phyloP scores from a whole-genome alignment of 92 coral and sea anemone species.

The Phenganax subtilis region DNA sequence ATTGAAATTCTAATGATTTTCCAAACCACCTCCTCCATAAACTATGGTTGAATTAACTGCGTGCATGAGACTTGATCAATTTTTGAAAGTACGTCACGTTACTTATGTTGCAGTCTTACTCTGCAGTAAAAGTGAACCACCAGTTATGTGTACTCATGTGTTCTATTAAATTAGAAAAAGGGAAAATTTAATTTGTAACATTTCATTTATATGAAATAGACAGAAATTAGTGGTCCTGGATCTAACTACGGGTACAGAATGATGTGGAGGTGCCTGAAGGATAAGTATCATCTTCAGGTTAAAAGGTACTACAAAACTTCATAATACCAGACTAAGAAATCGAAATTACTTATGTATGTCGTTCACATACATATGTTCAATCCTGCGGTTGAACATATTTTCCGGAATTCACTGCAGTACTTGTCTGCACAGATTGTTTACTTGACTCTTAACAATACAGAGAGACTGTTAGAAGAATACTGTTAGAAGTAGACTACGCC shows the following conservation, averaged over 20 bases:
- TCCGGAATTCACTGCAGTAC: background rate
- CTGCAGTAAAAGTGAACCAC: too few relatives aligned
- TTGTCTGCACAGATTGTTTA: background rate
- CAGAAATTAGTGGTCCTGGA: slow-evolving; percentile 40
- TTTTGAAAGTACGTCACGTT: too few relatives aligned
- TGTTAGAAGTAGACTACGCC: slow-evolving; percentile 30
- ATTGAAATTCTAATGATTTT: too few relatives aligned
- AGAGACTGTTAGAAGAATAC: slow-evolving; percentile 37
- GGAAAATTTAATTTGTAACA: background rate
- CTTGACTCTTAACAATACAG: background rate
- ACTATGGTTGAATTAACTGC: too few relatives aligned
- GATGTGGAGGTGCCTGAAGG: slow-evolving; percentile 37
- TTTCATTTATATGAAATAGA: slow-evolving; percentile 1
- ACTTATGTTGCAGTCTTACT: too few relatives aligned
- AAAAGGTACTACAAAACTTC: slow-evolving; percentile 16
- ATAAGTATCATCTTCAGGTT: slow-evolving; percentile 32
- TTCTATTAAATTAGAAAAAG: background rate
- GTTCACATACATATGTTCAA: too few relatives aligned
- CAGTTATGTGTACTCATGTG: too few relatives aligned
- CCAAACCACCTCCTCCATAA: too few relatives aligned
- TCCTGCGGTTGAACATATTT: too few relatives aligned
- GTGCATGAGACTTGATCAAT: too few relatives aligned
- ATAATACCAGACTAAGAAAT: background rate
- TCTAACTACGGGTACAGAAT: slow-evolving; percentile 36
- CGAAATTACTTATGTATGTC: background rate